A percentile compares a stretch with the other conserved stretches of the same genome.
phyloP scores from a whole-genome alignment of 2,888 invertebrate genomes.

The Uloborus plumipes region DNA sequence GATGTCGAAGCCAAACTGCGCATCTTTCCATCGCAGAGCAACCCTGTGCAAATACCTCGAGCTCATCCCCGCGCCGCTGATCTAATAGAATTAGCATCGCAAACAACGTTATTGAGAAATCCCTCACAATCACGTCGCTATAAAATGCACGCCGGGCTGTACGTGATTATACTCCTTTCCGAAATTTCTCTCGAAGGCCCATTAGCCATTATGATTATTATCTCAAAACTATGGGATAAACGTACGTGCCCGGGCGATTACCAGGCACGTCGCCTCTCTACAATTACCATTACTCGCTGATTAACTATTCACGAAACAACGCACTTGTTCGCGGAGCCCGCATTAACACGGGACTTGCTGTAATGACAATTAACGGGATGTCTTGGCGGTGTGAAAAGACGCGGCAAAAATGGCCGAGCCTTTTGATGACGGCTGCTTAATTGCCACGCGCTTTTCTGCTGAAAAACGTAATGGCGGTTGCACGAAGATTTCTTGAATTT shows the following conservation, averaged over 20 bases:
- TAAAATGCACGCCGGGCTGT: slow-evolving; percentile 25
- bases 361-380: too few species aligned
- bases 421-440: too few species aligned
- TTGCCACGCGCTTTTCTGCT: too few species aligned
- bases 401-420: too few species aligned
- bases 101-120: slow-evolving; percentile 38
- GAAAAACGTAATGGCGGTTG: too few species aligned
- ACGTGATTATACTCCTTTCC: slow-evolving; percentile 27
- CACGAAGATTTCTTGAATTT: too few species aligned
- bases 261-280: slow-evolving; percentile 29
- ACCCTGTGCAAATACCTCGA: background rate
- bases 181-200: slow-evolving; percentile 19
- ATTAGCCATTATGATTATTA: slow-evolving; percentile 59
- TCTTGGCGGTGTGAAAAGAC: too few species aligned
- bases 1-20: background rate
- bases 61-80: background rate
- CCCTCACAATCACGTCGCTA: slow-evolving; percentile 37
- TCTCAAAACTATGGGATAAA: background rate
- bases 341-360: too few species aligned
- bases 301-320: slow-evolving; percentile 42
- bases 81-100: slow-evolving; percentile 39
- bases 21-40: background rate
- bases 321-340: too few species aligned
- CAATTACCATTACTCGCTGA: slow-evolving; percentile 53
- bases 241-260: slow-evolving; percentile 17